These are phyloP conservation scores for Enteromius trimaculatus DNA, from an alignment of 2,797 vertebrate species.

Conservation along the genomic window DNA sequence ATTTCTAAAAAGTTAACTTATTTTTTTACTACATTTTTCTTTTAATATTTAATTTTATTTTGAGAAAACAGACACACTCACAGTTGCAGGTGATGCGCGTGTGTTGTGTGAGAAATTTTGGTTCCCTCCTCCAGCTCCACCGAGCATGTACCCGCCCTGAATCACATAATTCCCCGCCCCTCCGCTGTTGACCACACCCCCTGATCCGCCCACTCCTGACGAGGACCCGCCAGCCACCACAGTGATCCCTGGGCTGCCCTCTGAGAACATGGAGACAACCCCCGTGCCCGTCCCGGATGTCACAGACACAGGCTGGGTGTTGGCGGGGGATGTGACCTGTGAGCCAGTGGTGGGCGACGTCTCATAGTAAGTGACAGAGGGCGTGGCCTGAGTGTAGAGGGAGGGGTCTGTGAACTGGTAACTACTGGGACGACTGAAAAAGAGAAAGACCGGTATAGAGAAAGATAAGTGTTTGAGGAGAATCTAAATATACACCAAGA, in stretches of 20 bases:
- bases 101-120: conserved; percentile 89
- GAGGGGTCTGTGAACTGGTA: conserved; percentile 87
- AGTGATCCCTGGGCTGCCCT: conserved; percentile 37
- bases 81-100: conserved; percentile 90
- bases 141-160: conserved; percentile 85
- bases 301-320: conserved; percentile 81
- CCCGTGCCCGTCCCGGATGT: conserved; percentile 52
- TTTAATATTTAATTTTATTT: no score
- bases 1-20: no score
- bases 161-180: conserved; percentile 81
- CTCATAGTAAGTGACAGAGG: conserved; percentile 83
- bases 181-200: conserved; percentile 56
- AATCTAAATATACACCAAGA: neutral
- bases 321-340: conserved; percentile 82
- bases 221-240: conserved; percentile 51
- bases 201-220: conserved; percentile 67
- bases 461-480: neutral
- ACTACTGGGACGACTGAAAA: conserved; percentile 80
- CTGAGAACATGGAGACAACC: conserved; percentile 55
- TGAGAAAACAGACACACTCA: conserved; percentile 71
- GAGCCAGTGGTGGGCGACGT: conserved; percentile 78
- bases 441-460: neutral
- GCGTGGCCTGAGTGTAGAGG: conserved; percentile 82
- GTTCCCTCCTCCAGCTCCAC: conserved; percentile 71
- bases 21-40: no score